Base-by-base conservation (phyloP, 2,797 vertebrate species). In the Malacoraja senta region DNA sequence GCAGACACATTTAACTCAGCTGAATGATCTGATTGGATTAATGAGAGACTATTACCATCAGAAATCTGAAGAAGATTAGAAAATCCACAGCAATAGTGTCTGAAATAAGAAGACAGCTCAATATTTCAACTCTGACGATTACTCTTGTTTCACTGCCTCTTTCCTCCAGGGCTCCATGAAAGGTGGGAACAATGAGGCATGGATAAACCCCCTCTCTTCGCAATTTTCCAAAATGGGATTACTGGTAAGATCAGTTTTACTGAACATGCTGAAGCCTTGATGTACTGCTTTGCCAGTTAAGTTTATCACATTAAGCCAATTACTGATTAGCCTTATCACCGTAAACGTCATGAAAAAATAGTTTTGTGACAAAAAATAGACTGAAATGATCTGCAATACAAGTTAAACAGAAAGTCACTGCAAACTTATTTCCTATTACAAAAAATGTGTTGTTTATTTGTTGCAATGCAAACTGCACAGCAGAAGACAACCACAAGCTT, bases 141-240 rank as follows among this genome's bases (percentile, higher is more conserved):
- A 53, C 26, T 91, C 38, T 44, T 53, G 3, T 74, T n/a, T 26
- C 38, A 72, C 68, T 93, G 21, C 71, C 53, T 93, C 58, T 93
- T 26, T 93, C 94, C 79, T 93, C 29, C 94, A 97, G 97, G 97
- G 95, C 61, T 93, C 96, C 78, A 94, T 97, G 93, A 97, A 99
- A 97, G 97, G 97, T 94, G 98, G 98, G 94, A 97, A 96, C 94
- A 98, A 94, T 93, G 98, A 99, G 95, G 97, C 97, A 0, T 99
- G 99, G 99, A 97, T 98, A 95, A 98, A 98, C 95, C 97, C 98
- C 72, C 96, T 99, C 95, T 97, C 97, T 94, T 97, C 98, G 81
- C 99, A 99, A 96, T 98, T 99, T 96, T 98, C 98, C 95, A 99
- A 98, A 96, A 99, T 99, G 97, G 98, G 97, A 95, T 97, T 99